phyloP scores from a whole-genome alignment of 2,797 vertebrate species.

The Catharus ustulatus region DNA sequence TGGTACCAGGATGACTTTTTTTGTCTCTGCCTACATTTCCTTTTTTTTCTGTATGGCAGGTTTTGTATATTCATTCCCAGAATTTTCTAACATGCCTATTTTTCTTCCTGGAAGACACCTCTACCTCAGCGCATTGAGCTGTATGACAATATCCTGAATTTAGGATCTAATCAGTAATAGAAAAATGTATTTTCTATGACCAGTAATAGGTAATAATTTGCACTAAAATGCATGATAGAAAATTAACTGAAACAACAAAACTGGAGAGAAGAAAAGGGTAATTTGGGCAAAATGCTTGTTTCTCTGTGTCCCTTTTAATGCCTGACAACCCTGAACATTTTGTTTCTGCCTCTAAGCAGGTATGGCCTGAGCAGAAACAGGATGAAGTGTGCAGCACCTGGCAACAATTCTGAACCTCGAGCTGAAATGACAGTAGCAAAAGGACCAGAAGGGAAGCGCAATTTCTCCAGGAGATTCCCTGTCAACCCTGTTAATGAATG shows the following conservation, averaged over 20 bases:
- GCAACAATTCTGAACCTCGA: background rate
- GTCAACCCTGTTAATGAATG: background rate
- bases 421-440: background rate
- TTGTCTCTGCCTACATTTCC: background rate
- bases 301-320: background rate
- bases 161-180: background rate
- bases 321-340: background rate
- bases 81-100: background rate
- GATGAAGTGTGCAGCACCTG: background rate
- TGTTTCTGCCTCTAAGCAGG: background rate
- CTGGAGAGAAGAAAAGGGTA: background rate
- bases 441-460: background rate
- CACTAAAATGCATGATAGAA: background rate
- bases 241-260: background rate
- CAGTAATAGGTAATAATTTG: background rate
- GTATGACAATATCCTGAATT: background rate
- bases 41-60: background rate
- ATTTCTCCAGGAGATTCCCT: background rate
- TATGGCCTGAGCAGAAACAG: background rate
- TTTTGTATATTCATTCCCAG: background rate
- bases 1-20: background rate
- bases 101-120: background rate
- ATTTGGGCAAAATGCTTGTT: background rate
- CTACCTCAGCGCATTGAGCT: background rate
- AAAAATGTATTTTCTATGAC: background rate